Percentiles rank a stretch among this genome's conserved stretches.
phyloP scores from a whole-genome alignment of 2,797 vertebrate genomes.

The Hybognathus amarus region DNA sequence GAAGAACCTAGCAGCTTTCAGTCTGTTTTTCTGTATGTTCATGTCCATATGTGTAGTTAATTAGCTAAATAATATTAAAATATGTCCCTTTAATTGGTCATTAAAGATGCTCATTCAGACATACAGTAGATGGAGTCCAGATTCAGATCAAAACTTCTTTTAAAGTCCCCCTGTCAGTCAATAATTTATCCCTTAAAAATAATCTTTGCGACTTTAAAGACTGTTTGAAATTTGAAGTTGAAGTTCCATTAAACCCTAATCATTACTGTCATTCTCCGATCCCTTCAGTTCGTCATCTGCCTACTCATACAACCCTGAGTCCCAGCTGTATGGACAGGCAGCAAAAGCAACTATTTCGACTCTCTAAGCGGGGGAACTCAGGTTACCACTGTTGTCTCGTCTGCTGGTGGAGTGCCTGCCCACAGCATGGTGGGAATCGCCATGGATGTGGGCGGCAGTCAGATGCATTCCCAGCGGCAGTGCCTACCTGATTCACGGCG shows the following conservation, averaged over 20 bases:
- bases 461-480: conserved; percentile 91
- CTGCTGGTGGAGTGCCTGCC: conserved; percentile 84
- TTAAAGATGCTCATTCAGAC: not conserved
- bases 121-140: not conserved
- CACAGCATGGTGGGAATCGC: conserved; percentile 97
- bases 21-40: not conserved
- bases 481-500: conserved; percentile 94
- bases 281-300: conserved; percentile 84
- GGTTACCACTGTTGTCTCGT: conserved; percentile 92
- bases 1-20: not conserved
- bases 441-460: conserved; percentile 92
- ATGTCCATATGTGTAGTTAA: not conserved
- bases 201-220: too few relatives aligned
- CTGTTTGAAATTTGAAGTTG: not conserved
- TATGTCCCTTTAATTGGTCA: not conserved
- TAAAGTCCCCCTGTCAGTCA: not conserved
- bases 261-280: not conserved
- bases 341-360: conserved; percentile 90
- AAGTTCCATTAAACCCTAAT: not conserved
- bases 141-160: not conserved
- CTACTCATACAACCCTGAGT: conserved; percentile 92
- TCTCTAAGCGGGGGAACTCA: conserved; percentile 86
- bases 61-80: not conserved
- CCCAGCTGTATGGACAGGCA: conserved; percentile 90
- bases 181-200: too few relatives aligned